phyloP scores from a whole-genome alignment of 2,888 invertebrate genomes.

The Eubasilissa splendida region DNA sequence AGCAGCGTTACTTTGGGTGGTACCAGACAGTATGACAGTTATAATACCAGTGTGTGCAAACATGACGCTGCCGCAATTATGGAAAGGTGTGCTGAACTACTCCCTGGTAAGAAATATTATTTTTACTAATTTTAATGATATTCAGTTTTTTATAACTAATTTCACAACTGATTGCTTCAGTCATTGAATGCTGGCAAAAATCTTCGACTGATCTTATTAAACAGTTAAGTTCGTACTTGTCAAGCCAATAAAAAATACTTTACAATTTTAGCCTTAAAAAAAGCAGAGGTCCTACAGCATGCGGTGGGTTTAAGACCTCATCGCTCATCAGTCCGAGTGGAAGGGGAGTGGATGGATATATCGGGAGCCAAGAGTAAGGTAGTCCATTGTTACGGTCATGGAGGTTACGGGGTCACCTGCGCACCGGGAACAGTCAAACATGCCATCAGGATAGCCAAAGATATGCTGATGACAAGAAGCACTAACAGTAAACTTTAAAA shows the following conservation, averaged over 20 bases:
- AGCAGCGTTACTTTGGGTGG: conserved; percentile 89
- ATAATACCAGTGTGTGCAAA: conserved; percentile 76
- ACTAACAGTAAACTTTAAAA: conserved; percentile 64
- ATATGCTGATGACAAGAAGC: conserved; percentile 69
- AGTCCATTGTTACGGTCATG: conserved; percentile 96
- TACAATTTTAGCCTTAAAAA: conserved; percentile 64
- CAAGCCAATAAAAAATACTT: no score
- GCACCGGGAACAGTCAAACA: conserved; percentile 90
- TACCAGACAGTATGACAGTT: conserved; percentile 86
- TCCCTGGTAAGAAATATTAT: conserved; percentile 73
- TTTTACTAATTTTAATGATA: no score
- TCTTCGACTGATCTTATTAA: no score
- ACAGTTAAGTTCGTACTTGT: no score
- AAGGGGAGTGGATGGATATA: conserved; percentile 71
- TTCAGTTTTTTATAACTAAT: no score
- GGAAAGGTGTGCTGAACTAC: conserved; percentile 82
- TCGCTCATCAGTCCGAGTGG: conserved; percentile 81
- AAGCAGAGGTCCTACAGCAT: conserved; percentile 74
- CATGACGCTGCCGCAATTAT: conserved; percentile 84
- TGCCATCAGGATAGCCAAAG: conserved; percentile 79
- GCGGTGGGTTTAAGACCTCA: conserved; percentile 90
- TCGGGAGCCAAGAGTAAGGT: conserved; percentile 73
- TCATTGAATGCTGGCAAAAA: no score
- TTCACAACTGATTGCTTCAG: no score
- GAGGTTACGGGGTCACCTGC: conserved; percentile 92